Conservation (phyloP, 2,113 vertebrate genomes). For the human (Homo sapiens) region GRCh38 chr5:71925501-71926000, state of each 20-base stretch:
- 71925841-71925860: too few species aligned
- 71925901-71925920: not conserved
- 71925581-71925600: not conserved
- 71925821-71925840: too few species aligned
- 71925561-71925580: not conserved
- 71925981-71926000: not conserved
- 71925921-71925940: not conserved
- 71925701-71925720: slow-evolving; percentile 1
- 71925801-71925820: not conserved
- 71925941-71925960: not conserved
- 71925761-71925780: not conserved
- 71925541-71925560: not conserved
- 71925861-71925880: not conserved
- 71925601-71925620: not conserved
- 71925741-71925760: not conserved
- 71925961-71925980: not conserved
- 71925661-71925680: not conserved
- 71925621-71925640: not conserved
- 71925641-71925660: not conserved
- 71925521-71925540: not conserved
- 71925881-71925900: not conserved
- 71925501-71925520: not conserved
- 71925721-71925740: slow-evolving; percentile 31
- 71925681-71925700: not conserved
- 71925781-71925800: not conserved